Evolutionary conservation across 64 coral and sea anemone species (phyloP), one percentile per base, ranked within the genome.

Genomic region (Porites lutea): DNA sequence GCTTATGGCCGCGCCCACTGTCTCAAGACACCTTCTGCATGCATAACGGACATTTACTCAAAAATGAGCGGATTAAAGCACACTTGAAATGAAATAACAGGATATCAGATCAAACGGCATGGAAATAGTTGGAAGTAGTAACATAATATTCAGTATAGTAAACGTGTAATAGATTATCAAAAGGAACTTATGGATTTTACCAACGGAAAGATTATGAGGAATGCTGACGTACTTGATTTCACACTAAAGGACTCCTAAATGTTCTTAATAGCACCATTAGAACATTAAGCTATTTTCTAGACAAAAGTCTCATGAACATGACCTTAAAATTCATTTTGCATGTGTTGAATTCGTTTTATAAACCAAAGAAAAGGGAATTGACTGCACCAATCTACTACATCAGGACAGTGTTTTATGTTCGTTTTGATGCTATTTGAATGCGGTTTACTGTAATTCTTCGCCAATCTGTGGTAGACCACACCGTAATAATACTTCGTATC

Each of bases 181-280:
- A 27, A 65, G 8, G 10, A 55, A 15, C 9, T 15, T 55, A 5
- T 20, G 18, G 16, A 22, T 4, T 8, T 21, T 37, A 51, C 75
- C 50, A 78, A 78, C 75, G 75, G 52, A n/a, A 52, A 23, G 75
- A 78, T 78, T 55, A 78, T 78, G 75, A 37, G 50, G 3, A 78
- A 23, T 78, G 21, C 54, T 22, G 11, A 78, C 7, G 19, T 55
- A 78, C 62, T 65, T 65, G 18, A 9, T 9, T 65, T 16, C 62
- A 16, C 62, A 65, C 50, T 78, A 55, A 55, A 74, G 50, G 75
- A 37, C 57, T 53, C 18, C 57, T 57, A 78, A 12, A 1, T 10
- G 57, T 55, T 19, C 3, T 55, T 78, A 78, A 78, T 78, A 22
- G n/a, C 52, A 8, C 18, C 52, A 57, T 78, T 57, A 78, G n/a